Conservation (phyloP, 2,797 vertebrate genomes). For the Cossypha polioptera region DNA sequence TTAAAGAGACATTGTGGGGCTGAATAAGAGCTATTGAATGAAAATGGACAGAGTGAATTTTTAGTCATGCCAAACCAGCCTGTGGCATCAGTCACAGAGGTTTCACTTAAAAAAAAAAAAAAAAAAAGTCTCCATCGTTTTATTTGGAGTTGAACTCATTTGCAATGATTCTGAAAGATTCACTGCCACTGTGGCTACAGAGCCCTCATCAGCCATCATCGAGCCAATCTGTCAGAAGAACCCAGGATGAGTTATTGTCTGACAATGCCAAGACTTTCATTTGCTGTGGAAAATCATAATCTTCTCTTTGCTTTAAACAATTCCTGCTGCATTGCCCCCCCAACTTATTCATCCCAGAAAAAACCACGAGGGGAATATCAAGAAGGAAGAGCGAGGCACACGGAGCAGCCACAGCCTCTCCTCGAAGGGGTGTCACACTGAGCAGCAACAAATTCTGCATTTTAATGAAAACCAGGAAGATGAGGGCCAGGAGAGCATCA, state of each 20-base stretch:
- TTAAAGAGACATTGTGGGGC: conserved; percentile 21
- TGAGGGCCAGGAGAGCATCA: not conserved
- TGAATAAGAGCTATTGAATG: conserved; percentile 3
- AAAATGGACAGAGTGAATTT: not conserved
- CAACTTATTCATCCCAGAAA: not conserved
- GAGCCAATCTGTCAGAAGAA: not conserved
- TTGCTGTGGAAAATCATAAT: conserved; percentile 4
- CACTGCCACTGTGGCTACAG: not conserved
- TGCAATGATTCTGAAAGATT: conserved; percentile 10
- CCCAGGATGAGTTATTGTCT: conserved; percentile 5
- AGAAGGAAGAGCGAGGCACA: not conserved
- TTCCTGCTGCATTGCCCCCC: not conserved
- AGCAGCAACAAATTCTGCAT: not conserved
- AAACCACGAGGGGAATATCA: not conserved
- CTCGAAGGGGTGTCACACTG: not conserved
- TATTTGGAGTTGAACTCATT: not conserved
- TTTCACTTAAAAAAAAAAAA: not conserved
- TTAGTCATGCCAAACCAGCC: not conserved
- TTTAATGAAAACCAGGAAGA: not conserved
- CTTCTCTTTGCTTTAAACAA: not conserved
- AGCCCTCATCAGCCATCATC: not conserved
- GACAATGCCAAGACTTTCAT: conserved; percentile 1
- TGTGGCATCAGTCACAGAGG: conserved; percentile 30
- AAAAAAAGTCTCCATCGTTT: not conserved
- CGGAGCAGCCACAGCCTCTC: not conserved